Conservation (phyloP, 2,113 vertebrate genomes). For the Bubo bubo region DNA sequence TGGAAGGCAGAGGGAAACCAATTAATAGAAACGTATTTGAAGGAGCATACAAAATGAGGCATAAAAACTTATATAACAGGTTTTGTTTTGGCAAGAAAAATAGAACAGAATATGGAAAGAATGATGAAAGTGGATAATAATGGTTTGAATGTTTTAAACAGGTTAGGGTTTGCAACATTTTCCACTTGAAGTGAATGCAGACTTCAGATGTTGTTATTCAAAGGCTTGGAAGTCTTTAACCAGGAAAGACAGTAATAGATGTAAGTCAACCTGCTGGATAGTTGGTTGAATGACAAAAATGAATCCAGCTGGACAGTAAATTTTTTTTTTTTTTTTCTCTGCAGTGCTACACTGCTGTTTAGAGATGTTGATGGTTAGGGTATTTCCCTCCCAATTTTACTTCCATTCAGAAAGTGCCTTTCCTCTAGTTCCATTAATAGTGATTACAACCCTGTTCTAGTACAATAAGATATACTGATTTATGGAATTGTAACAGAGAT, state of each 20-base stretch:
- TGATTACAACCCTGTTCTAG: neutral
- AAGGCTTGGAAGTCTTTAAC: neutral
- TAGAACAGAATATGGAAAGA: neutral
- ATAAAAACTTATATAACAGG: neutral
- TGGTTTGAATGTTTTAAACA: slow-evolving; percentile 19
- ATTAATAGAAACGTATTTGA: neutral
- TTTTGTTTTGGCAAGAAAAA: neutral
- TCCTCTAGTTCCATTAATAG: neutral
- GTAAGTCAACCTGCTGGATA: neutral
- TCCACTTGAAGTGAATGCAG: neutral
- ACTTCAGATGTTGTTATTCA: neutral
- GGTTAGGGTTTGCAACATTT: neutral
- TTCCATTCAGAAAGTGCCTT: neutral
- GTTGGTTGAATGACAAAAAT: neutral
- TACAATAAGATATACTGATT: neutral
- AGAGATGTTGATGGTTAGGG: neutral
- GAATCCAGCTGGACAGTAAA: neutral
- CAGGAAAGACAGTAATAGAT: neutral
- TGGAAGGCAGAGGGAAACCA: neutral
- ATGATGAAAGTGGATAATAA: neutral
- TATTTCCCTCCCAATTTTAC: neutral
- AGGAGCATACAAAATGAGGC: neutral
- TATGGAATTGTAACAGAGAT: neutral
- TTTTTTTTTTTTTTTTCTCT: neutral
- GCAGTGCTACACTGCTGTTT: neutral